Percentiles rank a stretch among this genome's conserved stretches.
Evolutionary conservation across 2,113 vertebrate genomes (phyloP).

Genomic region (Pelvicachromis taeniatus): DNA sequence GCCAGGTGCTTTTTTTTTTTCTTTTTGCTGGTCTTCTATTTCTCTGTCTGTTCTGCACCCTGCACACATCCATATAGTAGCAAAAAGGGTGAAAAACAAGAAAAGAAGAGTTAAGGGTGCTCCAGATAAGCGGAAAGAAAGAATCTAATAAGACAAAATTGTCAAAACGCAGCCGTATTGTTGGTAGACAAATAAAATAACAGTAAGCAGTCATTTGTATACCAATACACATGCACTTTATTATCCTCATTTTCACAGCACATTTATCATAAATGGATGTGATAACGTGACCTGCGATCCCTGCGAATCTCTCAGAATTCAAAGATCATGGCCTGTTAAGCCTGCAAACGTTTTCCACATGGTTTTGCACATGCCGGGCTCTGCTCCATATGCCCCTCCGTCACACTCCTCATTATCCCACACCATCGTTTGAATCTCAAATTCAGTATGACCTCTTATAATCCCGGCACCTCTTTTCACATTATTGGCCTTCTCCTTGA

Average conservation of each 20-base stretch:
- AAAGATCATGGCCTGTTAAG: conserved; percentile 58
- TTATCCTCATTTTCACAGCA: conserved; percentile 48
- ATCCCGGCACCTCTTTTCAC: conserved; percentile 1
- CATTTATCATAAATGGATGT: conserved; percentile 62
- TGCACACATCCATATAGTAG: conserved; percentile 7
- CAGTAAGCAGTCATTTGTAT: not conserved
- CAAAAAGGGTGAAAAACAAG: not conserved
- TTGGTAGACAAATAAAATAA: not conserved
- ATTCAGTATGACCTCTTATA: conserved; percentile 15
- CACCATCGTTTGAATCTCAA: conserved; percentile 53
- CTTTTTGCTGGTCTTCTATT: not conserved
- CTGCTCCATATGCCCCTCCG: conserved; percentile 18
- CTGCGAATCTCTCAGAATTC: conserved; percentile 43
- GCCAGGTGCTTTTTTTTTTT: conserved; percentile 40
- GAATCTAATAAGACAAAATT: not conserved
- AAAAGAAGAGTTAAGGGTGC: not conserved
- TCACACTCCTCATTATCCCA: conserved; percentile 60
- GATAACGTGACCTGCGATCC: conserved; percentile 62
- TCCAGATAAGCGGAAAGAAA: not conserved
- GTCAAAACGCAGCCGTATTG: not conserved
- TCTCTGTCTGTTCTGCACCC: not conserved
- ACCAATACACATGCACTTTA: not conserved
- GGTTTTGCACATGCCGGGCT: conserved; percentile 46
- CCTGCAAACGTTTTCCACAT: conserved; percentile 71
- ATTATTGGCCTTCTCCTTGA: not conserved